These are phyloP conservation scores for Alauda arvensis DNA, from an alignment of 2,797 vertebrate genomes.

Conservation along the genomic window DNA sequence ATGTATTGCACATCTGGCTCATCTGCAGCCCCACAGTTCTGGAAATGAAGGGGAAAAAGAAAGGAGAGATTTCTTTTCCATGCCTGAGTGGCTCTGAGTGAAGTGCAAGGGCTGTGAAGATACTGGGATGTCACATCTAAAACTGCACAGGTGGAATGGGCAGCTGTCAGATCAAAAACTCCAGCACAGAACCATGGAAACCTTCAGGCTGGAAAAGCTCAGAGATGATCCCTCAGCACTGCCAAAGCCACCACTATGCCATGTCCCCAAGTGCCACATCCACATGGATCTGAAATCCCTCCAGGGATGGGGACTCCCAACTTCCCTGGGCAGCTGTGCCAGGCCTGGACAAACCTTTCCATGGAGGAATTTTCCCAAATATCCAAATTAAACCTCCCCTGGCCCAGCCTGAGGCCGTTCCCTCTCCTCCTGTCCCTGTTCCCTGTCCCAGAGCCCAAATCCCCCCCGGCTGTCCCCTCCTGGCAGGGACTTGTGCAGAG, in stretches of 20 bases:
- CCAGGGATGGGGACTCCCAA: background rate
- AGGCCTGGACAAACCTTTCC: background rate
- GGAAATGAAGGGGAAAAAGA: fast-evolving
- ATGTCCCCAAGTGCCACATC: background rate
- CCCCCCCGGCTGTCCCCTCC: background rate
- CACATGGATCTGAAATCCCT: fast-evolving
- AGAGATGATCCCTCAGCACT: background rate
- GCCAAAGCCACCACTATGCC: background rate
- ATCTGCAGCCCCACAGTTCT: background rate
- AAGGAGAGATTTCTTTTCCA: background rate
- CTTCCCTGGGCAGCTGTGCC: background rate
- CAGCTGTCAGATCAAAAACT: background rate
- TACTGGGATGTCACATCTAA: fast-evolving
- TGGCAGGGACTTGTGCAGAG: background rate
- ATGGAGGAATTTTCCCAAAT: fast-evolving
- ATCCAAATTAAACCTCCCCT: background rate
- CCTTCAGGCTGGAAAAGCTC: background rate
- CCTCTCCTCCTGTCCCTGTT: background rate
- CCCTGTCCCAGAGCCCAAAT: background rate
- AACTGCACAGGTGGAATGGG: background rate
- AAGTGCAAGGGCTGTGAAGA: background rate
- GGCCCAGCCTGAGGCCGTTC: background rate
- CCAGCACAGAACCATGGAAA: background rate
- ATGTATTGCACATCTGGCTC: background rate
- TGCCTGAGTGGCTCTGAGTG: background rate